A percentile compares a stretch with the other conserved stretches of the same genome.
Conservation (phyloP, 2,888 invertebrate genomes). For the Lordiphosa fenestrarum region DNA sequence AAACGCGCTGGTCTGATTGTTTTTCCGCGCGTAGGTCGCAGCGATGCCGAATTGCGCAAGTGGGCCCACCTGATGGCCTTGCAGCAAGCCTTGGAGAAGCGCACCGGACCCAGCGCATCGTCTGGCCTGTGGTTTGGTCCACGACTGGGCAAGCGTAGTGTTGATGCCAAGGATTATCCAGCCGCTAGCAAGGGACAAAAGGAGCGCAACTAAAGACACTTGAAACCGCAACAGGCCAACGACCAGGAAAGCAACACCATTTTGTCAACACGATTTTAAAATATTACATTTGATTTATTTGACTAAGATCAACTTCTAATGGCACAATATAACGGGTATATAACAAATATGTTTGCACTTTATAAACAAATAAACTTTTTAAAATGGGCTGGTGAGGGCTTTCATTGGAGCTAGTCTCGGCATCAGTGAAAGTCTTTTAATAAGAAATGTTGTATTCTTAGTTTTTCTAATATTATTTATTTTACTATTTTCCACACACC, state of each 20-base stretch:
- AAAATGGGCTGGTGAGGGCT: slow-evolving; percentile 75
- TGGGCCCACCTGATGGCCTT: slow-evolving; percentile 77
- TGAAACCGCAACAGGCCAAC: slow-evolving; percentile 2
- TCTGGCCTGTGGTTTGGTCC: slow-evolving; percentile 86
- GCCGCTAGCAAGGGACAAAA: slow-evolving; percentile 46
- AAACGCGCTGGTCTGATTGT: slow-evolving; percentile 80
- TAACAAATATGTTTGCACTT: slow-evolving; percentile 26
- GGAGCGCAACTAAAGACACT: slow-evolving; percentile 46
- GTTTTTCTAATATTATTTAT: too few relatives aligned
- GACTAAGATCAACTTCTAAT: slow-evolving; percentile 54
- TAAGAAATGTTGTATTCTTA: slow-evolving; percentile 20
- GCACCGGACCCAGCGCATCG: slow-evolving; percentile 78
- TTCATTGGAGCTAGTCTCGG: slow-evolving; percentile 40
- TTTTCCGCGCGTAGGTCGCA: slow-evolving; percentile 81
- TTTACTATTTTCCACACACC: too few relatives aligned
- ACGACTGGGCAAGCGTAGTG: slow-evolving; percentile 82
- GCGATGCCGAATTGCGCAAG: slow-evolving; percentile 77
- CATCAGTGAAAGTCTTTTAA: slow-evolving; percentile 47
- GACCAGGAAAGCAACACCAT: slow-evolving; percentile 22
- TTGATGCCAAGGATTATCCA: slow-evolving; percentile 50
- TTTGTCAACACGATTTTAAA: slow-evolving; percentile 15
- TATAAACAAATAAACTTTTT: slow-evolving; percentile 25
- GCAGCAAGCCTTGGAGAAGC: slow-evolving; percentile 78
- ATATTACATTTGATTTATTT: slow-evolving; percentile 17
- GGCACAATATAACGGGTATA: slow-evolving; percentile 42